Base-by-base conservation (phyloP, 37 sponge, comb jelly and placozoan species). In the Petrosia ficiformis region DNA sequence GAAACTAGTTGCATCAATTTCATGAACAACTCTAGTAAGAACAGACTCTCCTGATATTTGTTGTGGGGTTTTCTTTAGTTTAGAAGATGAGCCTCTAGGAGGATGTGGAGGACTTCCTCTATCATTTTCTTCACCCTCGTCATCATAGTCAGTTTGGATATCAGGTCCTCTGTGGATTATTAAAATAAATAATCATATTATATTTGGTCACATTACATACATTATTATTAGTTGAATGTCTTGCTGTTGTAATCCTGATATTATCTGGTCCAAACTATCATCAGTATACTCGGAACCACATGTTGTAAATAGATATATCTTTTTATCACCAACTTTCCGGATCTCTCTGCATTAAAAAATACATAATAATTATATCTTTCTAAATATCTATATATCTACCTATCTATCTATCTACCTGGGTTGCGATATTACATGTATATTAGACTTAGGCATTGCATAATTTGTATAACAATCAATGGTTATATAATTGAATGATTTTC, bases 251-350 rank as follows among this genome's bases (percentile, higher is more conserved):
- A 95, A 67, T 38, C 96, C 96, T 8, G 44, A 44, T 35, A 67
- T 70, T 41, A 95, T 92, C 36, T 60, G 54, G 24, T 79, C 84
- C 65, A 95, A 67, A 10, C 70, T 65, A 57, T 89, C 93, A 44
- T 92, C 87, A 71, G 72, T 84, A 74, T 70, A 87, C 63, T 77
- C 82, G 34, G 88, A 90, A 28, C 82, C 94, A 36, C 83, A 83
- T 41, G 93, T 86, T 0, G 97, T 93, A 67, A 96, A 80, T 40
- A 96, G 80, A 69, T 83, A 90, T 11, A 94, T 72, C 74, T 77
- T 86, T 81, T 90, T 86, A 21, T 78, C 78, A 22, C 91, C 91
- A 8, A 90, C 83, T 42, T 77, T 70, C 56, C 66, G 67, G 25
- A 42, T 54, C 43, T 40, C 64, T 63, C 83, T 88, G 68, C 57